These are phyloP conservation scores for Sminthopsis crassicaudata DNA, from an alignment of 2,113 vertebrate genomes.

Conservation along the genomic window DNA sequence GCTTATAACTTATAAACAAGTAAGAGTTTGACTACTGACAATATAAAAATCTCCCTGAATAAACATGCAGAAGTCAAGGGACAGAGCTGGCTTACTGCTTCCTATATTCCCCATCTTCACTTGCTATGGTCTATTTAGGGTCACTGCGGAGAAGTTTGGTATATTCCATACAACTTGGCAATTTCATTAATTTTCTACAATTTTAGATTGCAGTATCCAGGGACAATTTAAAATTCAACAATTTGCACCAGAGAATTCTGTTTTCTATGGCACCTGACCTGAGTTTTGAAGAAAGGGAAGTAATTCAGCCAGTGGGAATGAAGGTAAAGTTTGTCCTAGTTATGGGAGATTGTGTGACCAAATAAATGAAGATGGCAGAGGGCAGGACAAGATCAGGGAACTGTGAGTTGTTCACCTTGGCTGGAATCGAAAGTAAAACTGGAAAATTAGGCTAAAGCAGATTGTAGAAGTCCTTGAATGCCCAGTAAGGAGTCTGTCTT, in stretches of 20 bases:
- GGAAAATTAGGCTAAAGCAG: neutral
- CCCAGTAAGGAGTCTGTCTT: neutral
- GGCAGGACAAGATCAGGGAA: neutral
- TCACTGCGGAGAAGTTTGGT: neutral
- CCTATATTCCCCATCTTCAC: neutral
- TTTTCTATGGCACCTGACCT: neutral
- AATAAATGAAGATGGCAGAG: neutral
- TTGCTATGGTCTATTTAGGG: neutral
- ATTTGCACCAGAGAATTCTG: neutral
- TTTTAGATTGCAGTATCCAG: neutral
- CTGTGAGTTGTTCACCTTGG: neutral
- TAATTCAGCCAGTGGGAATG: neutral
- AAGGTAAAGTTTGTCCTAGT: neutral
- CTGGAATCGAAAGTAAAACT: neutral
- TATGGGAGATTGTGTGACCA: neutral
- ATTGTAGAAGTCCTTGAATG: neutral
- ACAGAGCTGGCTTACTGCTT: neutral
- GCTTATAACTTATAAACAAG: neutral
- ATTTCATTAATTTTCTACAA: neutral
- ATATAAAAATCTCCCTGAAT: neutral
- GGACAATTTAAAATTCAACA: neutral
- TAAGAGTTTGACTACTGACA: neutral
- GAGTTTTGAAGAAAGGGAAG: neutral
- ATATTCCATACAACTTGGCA: neutral
- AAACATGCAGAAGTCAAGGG: neutral